phyloP scores from a whole-genome alignment of 2,888 invertebrate genomes.

The Phrixothrix hirtus region DNA sequence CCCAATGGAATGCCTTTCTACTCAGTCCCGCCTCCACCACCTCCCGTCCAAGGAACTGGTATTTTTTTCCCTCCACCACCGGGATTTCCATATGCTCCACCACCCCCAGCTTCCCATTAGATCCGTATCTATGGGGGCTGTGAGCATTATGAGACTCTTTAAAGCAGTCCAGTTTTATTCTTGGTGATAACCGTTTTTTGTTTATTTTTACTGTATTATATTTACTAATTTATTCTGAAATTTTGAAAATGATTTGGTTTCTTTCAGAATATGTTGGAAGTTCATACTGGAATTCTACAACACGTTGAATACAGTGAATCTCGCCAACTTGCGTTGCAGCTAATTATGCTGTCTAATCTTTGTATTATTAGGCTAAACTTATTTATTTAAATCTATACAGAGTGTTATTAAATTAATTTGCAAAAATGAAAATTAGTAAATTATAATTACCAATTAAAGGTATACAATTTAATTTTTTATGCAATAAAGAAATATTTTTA shows the following conservation, averaged over 20 bases:
- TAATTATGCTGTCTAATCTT: slow-evolving; percentile 8
- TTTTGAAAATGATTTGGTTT: background rate
- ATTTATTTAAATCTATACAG: background rate
- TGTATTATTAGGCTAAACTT: slow-evolving; percentile 5
- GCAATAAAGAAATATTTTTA: too few species aligned
- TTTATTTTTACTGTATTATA: slow-evolving; percentile 2
- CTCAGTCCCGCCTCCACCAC: slow-evolving; percentile 50
- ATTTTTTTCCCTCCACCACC: slow-evolving; percentile 42
- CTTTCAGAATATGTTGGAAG: slow-evolving; percentile 20
- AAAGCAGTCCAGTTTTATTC: slow-evolving; percentile 15
- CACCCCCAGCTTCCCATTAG: slow-evolving; percentile 49
- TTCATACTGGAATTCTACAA: slow-evolving; percentile 20
- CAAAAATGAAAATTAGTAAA: too few species aligned
- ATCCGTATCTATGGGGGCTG: slow-evolving; percentile 10
- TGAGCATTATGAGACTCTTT: slow-evolving; percentile 16
- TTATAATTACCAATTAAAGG: too few species aligned
- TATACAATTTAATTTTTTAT: too few species aligned
- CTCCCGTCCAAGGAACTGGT: slow-evolving; percentile 42
- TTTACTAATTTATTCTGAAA: background rate
- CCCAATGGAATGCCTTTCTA: slow-evolving; percentile 50
- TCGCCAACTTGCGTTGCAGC: slow-evolving; percentile 17
- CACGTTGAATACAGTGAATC: slow-evolving; percentile 10
- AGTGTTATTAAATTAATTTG: too few species aligned
- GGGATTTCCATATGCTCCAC: slow-evolving; percentile 48
- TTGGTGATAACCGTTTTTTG: slow-evolving; percentile 20